Evolutionary conservation across 2,888 invertebrate genomes (phyloP).

Genomic region (Diaphora mendica): DNA sequence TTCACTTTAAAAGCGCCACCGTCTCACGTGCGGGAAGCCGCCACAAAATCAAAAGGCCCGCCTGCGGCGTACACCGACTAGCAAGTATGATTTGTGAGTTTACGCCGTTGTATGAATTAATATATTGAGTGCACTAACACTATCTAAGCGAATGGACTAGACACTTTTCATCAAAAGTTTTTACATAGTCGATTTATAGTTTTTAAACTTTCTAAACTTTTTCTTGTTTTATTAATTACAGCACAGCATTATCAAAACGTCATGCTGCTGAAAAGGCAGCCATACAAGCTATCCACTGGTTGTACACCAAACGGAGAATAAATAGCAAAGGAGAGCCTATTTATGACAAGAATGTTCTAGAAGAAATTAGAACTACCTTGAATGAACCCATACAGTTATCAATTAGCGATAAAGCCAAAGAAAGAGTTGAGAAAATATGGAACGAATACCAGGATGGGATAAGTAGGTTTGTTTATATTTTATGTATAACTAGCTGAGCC

Average conservation of each 20-base stretch:
- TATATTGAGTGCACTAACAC: no score
- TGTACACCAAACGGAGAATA: conserved; percentile 80
- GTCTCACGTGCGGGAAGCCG: no score
- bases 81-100: no score
- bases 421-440: conserved; percentile 76
- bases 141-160: no score
- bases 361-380: conserved; percentile 63
- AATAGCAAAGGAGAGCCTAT: conserved; percentile 81
- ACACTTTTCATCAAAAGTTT: no score
- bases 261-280: conserved; percentile 85
- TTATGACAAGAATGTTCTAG: conserved; percentile 71
- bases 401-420: conserved; percentile 68
- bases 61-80: no score
- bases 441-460: conserved; percentile 76
- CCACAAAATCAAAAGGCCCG: no score
- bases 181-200: no score
- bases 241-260: conserved; percentile 82
- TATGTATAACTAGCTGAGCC: background rate
- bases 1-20: no score
- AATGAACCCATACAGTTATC: conserved; percentile 65
- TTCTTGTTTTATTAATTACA: no score
- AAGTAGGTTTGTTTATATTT: conserved; percentile 68
- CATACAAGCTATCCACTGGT: conserved; percentile 83
- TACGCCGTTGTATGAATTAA: no score
- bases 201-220: no score